Evolutionary conservation across 2,113 vertebrate genomes (phyloP), one percentile per base, ranked within the genome.

Genomic region (Oryzias celebensis): DNA sequence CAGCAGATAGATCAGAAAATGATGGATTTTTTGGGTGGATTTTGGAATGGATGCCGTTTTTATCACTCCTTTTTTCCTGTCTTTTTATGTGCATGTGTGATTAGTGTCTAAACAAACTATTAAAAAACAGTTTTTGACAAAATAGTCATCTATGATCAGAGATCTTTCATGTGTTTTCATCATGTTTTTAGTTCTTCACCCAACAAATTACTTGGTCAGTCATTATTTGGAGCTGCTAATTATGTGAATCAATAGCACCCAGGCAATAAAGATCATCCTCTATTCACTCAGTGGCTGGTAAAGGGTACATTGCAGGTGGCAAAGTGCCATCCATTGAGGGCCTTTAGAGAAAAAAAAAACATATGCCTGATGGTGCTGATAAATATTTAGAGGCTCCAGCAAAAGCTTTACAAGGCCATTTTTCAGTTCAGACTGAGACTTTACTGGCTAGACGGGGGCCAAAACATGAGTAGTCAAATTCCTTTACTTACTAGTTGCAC

Each of bases 291-390:
- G 8, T 61, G 24, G 62, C 58, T 73, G 76, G 72, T 74, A 58
- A 14, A 45, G 74, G 26, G 26, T 26, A 26, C 26, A 5, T 5
- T 80, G 83, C 87, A 87, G 80, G 77, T 88, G 90, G 89, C 87
- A 85, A 61, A 7, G 73, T 86, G 83, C 85, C 90, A 90, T 76
- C 77, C 82, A 66, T 85, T 86, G 71, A 86, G 81, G 82, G 56
- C 23, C 70, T 71, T 58, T 54, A 82, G 80, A 81, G 63, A 59
- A 64, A 52, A 20, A 20, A 20, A 20, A 68, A 73, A 84, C 78
- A 69, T 73, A 26, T 78, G 79, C 78, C 73, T 80, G 62, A 57
- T 68, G 71, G 59, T 76, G 78, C 83, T 50, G 58, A 86, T 80
- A 83, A 90, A 82, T 85, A 85, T 85, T 90, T 83, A 84, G 77